Base-by-base conservation (phyloP, 2,888 invertebrate genomes). In the Mylabris sibirica region DNA sequence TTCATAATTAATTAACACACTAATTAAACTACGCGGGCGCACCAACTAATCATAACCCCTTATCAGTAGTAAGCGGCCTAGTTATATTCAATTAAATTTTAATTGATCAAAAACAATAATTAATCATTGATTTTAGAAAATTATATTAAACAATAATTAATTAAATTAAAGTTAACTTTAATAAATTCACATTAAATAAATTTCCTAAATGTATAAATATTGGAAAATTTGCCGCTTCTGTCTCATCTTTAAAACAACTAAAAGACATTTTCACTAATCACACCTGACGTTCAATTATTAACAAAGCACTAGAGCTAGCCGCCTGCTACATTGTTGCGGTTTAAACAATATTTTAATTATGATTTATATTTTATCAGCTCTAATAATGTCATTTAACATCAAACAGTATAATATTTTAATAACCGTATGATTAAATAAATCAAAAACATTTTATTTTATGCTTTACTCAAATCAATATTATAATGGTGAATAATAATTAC, bases 1-100 rank as follows among this genome's bases (percentile, higher is more conserved):
- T 84, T 83, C 84, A 84, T 85, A 82, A 84, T 84, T 84, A 84
- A 84, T 85, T 84, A 84, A 81, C 78, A 79, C 81, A 79, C 79
- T 84, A 85, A 85, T 84, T 84, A 85, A 85, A 83, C 84, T 83
- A 79, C 82, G 81, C 84, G 79, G 81, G 80, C 78, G 80, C 80
- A 76, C 73, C 53, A 74, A 74, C 78, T 81, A 80, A 80, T 81
- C 78, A 78, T 77, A 70, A 79, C 78, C 79, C 79, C 53, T 78
- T 78, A 80, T 81, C 78, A 76, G 74, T 74, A 74, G 71, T 60
- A 74, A 77, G 81, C 78, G 81, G 75, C 22, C 24, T 53, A 24
- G 53, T 53, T 24, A 24, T 9, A 53, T 53, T 53, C 11, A 53
- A 24, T 62, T 59, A 65, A 35, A 20, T 20, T 60, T 60, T 60